Conservation (phyloP, 37 sponge, comb jelly and placozoan genomes). For the Tethya wilhelma region DNA sequence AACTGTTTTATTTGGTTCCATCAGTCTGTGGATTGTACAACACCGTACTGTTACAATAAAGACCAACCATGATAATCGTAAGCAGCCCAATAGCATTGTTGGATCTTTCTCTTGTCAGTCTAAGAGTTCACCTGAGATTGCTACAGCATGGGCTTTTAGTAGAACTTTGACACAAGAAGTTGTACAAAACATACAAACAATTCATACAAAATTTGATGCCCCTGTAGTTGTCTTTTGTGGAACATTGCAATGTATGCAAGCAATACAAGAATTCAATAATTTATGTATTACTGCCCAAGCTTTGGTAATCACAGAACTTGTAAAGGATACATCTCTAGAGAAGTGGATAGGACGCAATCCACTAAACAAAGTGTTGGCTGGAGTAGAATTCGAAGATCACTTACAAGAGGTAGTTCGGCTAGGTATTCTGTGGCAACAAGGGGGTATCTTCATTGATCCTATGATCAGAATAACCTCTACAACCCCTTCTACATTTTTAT, state of each 20-base stretch:
- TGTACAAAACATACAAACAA: too few species aligned
- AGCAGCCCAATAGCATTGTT: too few species aligned
- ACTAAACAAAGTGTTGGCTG: neutral
- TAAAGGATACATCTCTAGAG: neutral
- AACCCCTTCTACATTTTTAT: neutral
- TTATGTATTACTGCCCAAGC: neutral
- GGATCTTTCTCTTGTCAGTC: too few species aligned
- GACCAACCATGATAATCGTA: too few species aligned
- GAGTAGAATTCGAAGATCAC: neutral
- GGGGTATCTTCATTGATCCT: neutral
- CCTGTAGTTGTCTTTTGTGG: constrained; percentile 4
- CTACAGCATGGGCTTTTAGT: too few species aligned
- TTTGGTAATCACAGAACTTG: neutral
- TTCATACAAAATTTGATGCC: too few species aligned
- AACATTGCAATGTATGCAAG: neutral
- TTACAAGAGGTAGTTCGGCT: constrained; percentile 1
- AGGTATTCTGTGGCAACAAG: neutral
- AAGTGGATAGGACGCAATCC: neutral
- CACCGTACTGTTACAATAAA: too few species aligned
- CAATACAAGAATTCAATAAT: neutral
- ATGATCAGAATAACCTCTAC: neutral
- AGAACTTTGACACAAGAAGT: too few species aligned
- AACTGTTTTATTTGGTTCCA: too few species aligned
- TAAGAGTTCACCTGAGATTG: too few species aligned
- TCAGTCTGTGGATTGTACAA: too few species aligned